phyloP scores from a whole-genome alignment of 2,888 invertebrate species.

The Asteroscopus sphinx region DNA sequence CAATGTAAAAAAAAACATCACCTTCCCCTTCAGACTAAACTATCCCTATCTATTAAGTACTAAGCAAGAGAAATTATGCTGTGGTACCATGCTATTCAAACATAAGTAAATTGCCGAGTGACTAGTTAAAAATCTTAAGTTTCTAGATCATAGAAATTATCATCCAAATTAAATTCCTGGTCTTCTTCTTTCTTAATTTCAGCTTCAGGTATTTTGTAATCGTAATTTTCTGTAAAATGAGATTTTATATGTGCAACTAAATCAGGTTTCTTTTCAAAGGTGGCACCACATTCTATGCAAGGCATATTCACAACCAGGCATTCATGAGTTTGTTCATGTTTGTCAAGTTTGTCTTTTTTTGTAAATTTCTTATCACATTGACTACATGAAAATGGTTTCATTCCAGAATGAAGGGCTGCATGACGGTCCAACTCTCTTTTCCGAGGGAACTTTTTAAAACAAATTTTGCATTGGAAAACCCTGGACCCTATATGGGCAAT shows the following conservation, averaged over 20 bases:
- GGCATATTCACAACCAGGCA: constrained; percentile 89
- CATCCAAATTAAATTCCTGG: constrained; percentile 75
- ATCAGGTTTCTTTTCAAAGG: constrained; percentile 90
- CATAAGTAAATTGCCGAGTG: constrained; percentile 48
- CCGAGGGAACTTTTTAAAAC: constrained; percentile 92
- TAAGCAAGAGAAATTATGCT: constrained; percentile 33
- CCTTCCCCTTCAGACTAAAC: constrained; percentile 4
- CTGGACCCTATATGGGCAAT: constrained; percentile 88
- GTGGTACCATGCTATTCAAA: constrained; percentile 38
- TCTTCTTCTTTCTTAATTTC: constrained; percentile 83
- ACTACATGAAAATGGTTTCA: constrained; percentile 92
- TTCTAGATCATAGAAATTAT: constrained; percentile 83
- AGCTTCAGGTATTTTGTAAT: constrained; percentile 76
- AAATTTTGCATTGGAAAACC: constrained; percentile 91
- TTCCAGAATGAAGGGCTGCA: constrained; percentile 91
- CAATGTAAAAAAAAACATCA: constrained; percentile 17
- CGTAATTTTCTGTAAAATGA: constrained; percentile 87
- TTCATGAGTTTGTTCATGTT: constrained; percentile 92
- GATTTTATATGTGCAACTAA: constrained; percentile 90
- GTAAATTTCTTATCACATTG: constrained; percentile 92
- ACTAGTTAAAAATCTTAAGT: constrained; percentile 70
- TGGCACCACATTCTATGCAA: constrained; percentile 91
- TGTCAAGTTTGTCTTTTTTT: constrained; percentile 92
- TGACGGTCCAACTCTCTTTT: constrained; percentile 93
- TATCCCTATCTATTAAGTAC: constrained; percentile 49